Evolutionary conservation across 2,113 vertebrate species (phyloP).

Genomic region (Urocynchramus pylzowi): DNA sequence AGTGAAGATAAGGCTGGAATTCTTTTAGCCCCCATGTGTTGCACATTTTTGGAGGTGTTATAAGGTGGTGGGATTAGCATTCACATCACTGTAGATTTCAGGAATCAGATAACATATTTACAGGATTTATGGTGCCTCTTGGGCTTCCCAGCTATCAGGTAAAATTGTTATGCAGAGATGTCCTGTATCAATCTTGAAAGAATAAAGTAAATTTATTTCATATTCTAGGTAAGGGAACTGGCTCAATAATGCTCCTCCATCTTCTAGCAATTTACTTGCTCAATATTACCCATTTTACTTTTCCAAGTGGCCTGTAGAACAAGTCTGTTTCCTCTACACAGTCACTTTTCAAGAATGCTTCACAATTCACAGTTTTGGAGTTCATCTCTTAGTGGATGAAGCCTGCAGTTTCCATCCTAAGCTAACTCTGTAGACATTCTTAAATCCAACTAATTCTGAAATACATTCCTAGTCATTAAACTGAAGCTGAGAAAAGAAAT

Average conservation of each 20-base stretch:
- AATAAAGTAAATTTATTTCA: neutral
- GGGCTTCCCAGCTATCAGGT: neutral
- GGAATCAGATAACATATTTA: neutral
- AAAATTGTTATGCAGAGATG: neutral
- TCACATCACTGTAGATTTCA: neutral
- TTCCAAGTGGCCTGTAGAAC: neutral
- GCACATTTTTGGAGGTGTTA: neutral
- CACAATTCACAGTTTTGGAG: neutral
- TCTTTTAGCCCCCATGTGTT: neutral
- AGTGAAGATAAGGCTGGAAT: neutral
- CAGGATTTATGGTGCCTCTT: neutral
- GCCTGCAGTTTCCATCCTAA: neutral
- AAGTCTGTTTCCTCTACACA: neutral
- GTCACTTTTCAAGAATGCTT: neutral
- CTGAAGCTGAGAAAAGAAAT: neutral
- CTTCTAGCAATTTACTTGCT: neutral
- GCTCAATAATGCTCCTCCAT: neutral
- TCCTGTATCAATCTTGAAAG: neutral
- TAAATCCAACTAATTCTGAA: neutral
- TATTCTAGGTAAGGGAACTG: neutral
- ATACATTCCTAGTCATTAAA: neutral
- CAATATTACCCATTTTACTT: neutral
- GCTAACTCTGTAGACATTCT: neutral
- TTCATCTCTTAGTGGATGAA: neutral
- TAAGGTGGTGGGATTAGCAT: neutral